Conservation (phyloP, 1,140 invertebrate species). For the Cephus cinctus region DNA sequence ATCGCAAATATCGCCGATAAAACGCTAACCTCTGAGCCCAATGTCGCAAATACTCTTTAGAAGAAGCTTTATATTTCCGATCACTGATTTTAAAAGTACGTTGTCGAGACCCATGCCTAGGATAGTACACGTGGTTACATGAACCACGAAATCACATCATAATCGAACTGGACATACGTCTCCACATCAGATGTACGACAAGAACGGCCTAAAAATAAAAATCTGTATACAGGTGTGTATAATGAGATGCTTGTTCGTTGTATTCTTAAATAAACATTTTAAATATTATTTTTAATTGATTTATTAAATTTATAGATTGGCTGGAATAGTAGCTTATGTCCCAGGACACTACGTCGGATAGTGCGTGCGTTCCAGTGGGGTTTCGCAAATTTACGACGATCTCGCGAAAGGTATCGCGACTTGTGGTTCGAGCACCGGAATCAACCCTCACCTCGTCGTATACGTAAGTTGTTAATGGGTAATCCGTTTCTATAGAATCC, state of each 20-base stretch:
- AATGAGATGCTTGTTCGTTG: no score
- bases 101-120: background rate
- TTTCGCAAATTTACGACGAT: background rate
- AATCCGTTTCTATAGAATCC: no score
- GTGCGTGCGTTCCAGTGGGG: background rate
- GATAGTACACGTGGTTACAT: background rate
- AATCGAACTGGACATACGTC: background rate
- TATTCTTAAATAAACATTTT: background rate
- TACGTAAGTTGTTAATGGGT: no score
- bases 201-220: background rate
- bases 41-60: background rate
- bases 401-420: background rate
- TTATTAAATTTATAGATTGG: constrained; percentile 2
- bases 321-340: background rate
- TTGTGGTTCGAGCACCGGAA: background rate
- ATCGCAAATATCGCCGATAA: background rate
- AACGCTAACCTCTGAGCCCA: background rate
- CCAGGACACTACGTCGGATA: constrained; percentile 4
- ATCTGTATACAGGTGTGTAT: background rate
- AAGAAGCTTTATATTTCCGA: constrained; percentile 1
- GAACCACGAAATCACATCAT: background rate
- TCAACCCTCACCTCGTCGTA: background rate
- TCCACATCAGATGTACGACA: background rate
- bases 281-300: background rate
- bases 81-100: background rate